These are phyloP conservation scores for Suillia variegata DNA, from an alignment of 2,888 invertebrate species.

Conservation along the genomic window DNA sequence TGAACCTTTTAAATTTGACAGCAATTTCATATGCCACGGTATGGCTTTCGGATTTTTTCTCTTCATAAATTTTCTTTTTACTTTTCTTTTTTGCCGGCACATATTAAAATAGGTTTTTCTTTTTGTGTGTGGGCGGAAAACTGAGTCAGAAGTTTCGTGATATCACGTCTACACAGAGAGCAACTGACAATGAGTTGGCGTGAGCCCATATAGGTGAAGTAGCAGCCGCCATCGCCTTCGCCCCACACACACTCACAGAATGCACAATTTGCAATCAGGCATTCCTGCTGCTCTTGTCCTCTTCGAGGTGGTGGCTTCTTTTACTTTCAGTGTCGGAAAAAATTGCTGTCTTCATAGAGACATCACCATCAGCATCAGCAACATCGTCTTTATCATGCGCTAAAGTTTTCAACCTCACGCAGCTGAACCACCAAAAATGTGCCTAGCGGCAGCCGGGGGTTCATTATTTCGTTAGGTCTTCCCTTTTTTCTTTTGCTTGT, in stretches of 20 bases:
- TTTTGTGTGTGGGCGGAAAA: not conserved
- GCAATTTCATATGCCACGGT: not conserved
- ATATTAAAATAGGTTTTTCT: not conserved
- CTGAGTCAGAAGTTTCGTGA: not conserved
- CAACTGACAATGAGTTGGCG: slow-evolving; percentile 2
- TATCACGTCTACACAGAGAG: not conserved
- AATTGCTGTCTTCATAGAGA: too few relatives aligned
- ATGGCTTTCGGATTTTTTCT: not conserved
- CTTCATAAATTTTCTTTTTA: not conserved
- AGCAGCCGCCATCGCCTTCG: not conserved
- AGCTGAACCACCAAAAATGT: not conserved
- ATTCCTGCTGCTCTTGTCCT: not conserved
- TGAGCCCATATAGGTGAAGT: not conserved
- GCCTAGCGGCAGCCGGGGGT: not conserved
- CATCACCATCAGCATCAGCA: too few relatives aligned
- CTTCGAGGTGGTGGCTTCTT: not conserved
- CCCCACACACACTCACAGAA: not conserved
- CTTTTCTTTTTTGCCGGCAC: not conserved
- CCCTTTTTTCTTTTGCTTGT: too few relatives aligned
- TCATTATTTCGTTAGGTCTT: slow-evolving; percentile 2
- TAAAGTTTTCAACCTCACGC: not conserved
- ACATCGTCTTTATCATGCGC: too few relatives aligned
- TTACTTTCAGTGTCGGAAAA: not conserved
- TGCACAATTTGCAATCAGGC: slow-evolving; percentile 3
- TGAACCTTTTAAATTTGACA: slow-evolving; percentile 2